phyloP scores from a whole-genome alignment of 2,113 vertebrate species.

The Felis chaus region DNA sequence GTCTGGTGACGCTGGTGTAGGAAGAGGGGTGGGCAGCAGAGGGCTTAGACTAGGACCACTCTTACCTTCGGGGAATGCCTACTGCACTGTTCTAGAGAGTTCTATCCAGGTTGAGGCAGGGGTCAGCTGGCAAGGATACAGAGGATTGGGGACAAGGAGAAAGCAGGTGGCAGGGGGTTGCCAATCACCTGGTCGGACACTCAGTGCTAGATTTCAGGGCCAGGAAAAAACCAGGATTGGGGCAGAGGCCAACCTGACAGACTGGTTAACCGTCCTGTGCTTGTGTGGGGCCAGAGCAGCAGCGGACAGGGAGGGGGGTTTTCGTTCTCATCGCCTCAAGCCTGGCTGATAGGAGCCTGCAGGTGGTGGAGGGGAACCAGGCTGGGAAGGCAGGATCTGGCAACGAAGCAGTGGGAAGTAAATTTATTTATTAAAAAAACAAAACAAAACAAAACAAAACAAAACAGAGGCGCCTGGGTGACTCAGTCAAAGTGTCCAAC shows the following conservation, averaged over 20 bases:
- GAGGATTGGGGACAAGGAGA: background rate
- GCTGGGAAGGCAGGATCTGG: background rate
- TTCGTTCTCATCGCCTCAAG: background rate
- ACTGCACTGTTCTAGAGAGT: background rate
- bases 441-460: too few species aligned
- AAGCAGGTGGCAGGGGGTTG: too few species aligned
- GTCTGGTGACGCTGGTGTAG: background rate
- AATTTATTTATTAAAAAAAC: background rate
- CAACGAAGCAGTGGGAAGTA: background rate
- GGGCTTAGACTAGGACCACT: accelerated
- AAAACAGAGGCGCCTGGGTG: too few species aligned
- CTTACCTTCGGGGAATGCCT: background rate
- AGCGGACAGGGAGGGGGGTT: background rate
- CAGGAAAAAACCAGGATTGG: background rate
- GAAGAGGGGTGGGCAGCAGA: background rate
- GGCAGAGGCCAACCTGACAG: background rate
- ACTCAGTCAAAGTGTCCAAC: too few species aligned
- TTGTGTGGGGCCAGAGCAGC: accelerated
- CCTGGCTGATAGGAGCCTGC: background rate
- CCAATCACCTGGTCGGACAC: background rate
- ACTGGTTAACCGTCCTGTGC: background rate
- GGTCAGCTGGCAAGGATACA: background rate
- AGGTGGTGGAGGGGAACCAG: background rate
- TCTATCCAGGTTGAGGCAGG: background rate
- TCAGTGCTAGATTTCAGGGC: background rate